Evolutionary conservation across 2,888 invertebrate genomes (phyloP).

Genomic region (Amphipoea lucens): DNA sequence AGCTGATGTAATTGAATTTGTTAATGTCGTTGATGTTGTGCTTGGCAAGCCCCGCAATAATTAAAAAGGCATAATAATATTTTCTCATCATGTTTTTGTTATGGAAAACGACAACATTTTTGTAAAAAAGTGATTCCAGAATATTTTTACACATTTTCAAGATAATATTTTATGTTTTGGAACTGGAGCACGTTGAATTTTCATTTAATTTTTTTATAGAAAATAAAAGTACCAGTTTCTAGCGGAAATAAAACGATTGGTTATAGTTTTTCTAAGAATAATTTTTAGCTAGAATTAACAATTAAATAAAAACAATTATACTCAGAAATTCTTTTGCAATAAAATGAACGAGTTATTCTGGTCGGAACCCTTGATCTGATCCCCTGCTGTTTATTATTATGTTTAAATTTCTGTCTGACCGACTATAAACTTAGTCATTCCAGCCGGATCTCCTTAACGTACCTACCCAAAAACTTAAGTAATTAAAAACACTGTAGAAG

Average conservation of each 20-base stretch:
- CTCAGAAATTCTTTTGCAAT: background rate
- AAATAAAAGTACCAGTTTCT: background rate
- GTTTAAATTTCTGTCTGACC: no score
- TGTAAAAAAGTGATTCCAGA: background rate
- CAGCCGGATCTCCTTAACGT: background rate
- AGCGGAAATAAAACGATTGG: background rate
- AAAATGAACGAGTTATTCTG: background rate
- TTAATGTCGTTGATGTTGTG: slow-evolving; percentile 27
- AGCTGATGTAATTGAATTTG: slow-evolving; percentile 39
- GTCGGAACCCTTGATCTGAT: no score
- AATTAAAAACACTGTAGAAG: background rate
- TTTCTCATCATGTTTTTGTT: background rate
- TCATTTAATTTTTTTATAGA: background rate
- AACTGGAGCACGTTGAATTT: background rate
- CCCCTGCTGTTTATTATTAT: no score
- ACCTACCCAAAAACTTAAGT: background rate
- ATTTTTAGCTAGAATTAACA: background rate
- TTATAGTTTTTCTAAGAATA: background rate
- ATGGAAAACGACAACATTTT: background rate
- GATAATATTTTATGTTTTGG: background rate
- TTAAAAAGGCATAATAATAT: slow-evolving; percentile 13
- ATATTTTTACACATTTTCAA: background rate
- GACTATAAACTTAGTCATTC: no score
- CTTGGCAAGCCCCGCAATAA: slow-evolving; percentile 13
- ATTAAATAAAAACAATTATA: background rate